Evolutionary conservation across 2,113 vertebrate genomes (phyloP).

Genomic region (Tragelaphus imberbis): DNA sequence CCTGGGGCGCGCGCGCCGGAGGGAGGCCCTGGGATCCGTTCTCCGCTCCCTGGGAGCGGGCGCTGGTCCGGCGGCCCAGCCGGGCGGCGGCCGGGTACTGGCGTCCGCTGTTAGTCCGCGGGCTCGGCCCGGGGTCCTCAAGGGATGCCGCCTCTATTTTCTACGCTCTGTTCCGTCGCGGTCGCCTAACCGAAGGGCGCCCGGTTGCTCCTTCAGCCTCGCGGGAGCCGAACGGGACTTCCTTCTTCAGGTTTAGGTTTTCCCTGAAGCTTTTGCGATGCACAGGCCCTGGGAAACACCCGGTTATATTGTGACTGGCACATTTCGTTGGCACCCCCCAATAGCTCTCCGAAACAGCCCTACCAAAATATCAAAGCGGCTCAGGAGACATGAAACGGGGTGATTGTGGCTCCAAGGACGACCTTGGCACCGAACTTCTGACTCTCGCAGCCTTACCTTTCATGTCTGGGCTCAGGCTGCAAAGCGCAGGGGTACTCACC

Average conservation of each 20-base stretch:
- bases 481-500: background rate
- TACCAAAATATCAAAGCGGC: background rate
- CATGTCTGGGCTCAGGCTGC: background rate
- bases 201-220: background rate
- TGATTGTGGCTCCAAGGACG: background rate
- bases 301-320: no score
- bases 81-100: rapidly evolving
- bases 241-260: background rate
- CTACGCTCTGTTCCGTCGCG: background rate
- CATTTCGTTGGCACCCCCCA: background rate
- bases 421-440: background rate
- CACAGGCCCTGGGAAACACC: background rate
- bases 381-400: background rate
- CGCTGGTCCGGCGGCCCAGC: background rate
- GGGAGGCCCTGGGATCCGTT: background rate
- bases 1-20: rapidly evolving
- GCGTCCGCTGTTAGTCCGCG: rapidly evolving
- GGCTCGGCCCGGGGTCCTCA: background rate
- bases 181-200: background rate
- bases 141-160: background rate
- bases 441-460: background rate
- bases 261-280: background rate
- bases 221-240: background rate
- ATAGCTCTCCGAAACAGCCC: background rate
- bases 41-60: background rate